A percentile compares a stretch with the other conserved stretches of the same genome.
phyloP scores from a whole-genome alignment of 2,888 invertebrate genomes.

The Lycia hirtaria region DNA sequence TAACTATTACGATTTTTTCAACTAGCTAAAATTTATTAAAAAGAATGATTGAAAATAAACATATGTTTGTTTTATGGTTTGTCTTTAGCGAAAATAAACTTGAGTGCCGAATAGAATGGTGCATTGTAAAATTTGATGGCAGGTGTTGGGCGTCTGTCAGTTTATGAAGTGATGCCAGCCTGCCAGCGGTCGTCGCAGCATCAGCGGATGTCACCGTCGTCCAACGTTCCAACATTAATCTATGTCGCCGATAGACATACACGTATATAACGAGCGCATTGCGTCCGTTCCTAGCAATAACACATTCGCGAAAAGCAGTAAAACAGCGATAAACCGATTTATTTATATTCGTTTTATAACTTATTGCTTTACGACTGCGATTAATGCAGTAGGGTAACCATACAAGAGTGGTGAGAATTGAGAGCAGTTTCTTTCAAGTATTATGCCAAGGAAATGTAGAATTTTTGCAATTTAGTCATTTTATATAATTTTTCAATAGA shows the following conservation, averaged over 20 bases:
- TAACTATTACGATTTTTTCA: not conserved
- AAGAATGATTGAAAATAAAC: conserved; percentile 13
- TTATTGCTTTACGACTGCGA: conserved; percentile 72
- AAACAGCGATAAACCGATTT: conserved; percentile 71
- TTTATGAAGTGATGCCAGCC: conserved; percentile 25
- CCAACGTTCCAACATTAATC: conserved; percentile 25
- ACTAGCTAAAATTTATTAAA: not conserved
- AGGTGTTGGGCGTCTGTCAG: conserved; percentile 21
- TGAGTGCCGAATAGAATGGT: conserved; percentile 15
- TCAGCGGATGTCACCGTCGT: conserved; percentile 29
- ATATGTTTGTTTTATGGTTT: conserved; percentile 10
- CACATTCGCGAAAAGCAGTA: conserved; percentile 70
- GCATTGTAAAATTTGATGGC: conserved; percentile 23
- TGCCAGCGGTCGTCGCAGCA: conserved; percentile 19
- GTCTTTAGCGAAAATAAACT: conserved; percentile 12
- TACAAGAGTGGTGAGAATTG: conserved; percentile 42
- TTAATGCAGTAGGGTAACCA: conserved; percentile 66
- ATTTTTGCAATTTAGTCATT: conserved; percentile 5
- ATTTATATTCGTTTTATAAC: conserved; percentile 75
- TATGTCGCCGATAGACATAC: conserved; percentile 34
- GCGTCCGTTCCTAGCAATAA: conserved; percentile 64
- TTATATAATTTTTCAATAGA: not conserved
- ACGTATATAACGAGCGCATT: conserved; percentile 40
- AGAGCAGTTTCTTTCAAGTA: conserved; percentile 1
- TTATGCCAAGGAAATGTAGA: not conserved